Evolutionary conservation across 2,888 invertebrate genomes (phyloP), one percentile per base, ranked within the genome.

Genomic region (Ceraclea dissimilis): DNA sequence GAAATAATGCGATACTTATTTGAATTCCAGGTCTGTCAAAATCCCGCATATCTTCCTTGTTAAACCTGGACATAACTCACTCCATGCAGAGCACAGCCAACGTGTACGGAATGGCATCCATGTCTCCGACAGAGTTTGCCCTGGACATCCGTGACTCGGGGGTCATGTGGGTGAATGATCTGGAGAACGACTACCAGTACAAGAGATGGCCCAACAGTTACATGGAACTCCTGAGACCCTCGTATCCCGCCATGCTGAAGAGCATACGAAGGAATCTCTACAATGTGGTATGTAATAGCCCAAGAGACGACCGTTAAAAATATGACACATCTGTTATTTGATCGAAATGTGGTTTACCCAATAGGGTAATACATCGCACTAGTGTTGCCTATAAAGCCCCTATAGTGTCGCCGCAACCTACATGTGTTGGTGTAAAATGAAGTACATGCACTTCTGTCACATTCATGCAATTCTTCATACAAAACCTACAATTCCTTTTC

Each of bases 161-260:
- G 1, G 86, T 99, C 58, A 84, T 88, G 68, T 99, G 93, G 88
- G 79, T 97, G 20, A 99, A 99, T 69, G 93, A 99, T 70, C 82
- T 99, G 56, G 98, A 98, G 75, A 82, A 79, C 8, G 98, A 99
- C 75, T 79, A 85, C 46, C 84, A 88, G 61, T 99, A 97, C 69
- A 79, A 81, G 22, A 81, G 89, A 55, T 99, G 97, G 98, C 90
- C 94, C 0, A 78, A 84, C 1, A 90, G 90, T 34, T 82, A 93
- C 53, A 90, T 90, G 77, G 94, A 97, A 66, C 76, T 99, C 60
- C 75, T 99, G 61, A 79, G 96, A 59, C 97, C 98, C n/a, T 93
- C 95, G 0, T 99, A 95, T 68, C 97, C 97, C 1, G 98, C 98
- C 54, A 97, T 98, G 95, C 75, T 99, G 59, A 79, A 98, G 62